Conservation (phyloP, 2,888 invertebrate genomes). For the Timema cristinae region DNA sequence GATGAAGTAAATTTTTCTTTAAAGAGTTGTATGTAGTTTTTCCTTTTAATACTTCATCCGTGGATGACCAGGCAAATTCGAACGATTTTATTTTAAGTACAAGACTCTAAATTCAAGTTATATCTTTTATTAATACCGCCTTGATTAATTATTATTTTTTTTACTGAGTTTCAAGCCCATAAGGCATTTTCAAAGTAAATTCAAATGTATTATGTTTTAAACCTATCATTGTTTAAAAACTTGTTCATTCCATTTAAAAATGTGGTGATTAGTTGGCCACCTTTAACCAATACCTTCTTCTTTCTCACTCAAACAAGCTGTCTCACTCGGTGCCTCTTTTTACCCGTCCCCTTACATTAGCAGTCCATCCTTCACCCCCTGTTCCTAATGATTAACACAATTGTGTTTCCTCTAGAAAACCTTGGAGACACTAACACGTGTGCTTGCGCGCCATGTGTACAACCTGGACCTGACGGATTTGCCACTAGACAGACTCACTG, state of each 20-base stretch:
- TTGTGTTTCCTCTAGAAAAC: constrained; percentile 64
- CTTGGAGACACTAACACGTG: constrained; percentile 95
- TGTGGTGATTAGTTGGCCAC: too few relatives aligned
- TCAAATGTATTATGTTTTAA: background rate
- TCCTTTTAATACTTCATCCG: too few relatives aligned
- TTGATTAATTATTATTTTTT: background rate
- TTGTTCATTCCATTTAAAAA: too few relatives aligned
- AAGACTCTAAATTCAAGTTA: background rate
- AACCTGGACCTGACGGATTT: constrained; percentile 86
- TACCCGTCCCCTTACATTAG: too few relatives aligned
- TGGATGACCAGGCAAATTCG: background rate
- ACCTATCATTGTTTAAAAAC: constrained; percentile 18
- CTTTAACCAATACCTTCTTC: too few relatives aligned
- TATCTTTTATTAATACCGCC: background rate
- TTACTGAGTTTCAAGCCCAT: background rate
- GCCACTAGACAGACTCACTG: constrained; percentile 72
- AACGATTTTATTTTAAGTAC: background rate
- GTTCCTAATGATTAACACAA: too few relatives aligned
- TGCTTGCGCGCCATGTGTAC: constrained; percentile 92
- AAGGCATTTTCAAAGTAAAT: too few relatives aligned
- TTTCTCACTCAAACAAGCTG: too few relatives aligned
- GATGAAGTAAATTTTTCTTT: too few relatives aligned
- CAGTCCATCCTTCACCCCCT: too few relatives aligned
- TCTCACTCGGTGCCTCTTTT: too few relatives aligned
- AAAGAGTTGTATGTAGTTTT: too few relatives aligned